Conservation (phyloP, 1,140 invertebrate species). For the Platyscapa corneri region DNA sequence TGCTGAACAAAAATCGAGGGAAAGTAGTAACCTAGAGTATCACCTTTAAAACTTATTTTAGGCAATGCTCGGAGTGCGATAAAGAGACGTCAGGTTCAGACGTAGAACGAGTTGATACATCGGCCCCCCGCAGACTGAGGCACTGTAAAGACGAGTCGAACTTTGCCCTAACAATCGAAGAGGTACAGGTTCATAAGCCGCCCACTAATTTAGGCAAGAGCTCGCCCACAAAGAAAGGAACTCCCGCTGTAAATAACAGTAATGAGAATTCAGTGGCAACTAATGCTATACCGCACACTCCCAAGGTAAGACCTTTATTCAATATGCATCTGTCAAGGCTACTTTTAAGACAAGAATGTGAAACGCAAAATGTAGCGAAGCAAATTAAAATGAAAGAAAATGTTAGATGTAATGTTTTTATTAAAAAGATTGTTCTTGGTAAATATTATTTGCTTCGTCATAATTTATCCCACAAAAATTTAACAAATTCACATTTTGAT, state of each 20-base stretch:
- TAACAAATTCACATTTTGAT: no score
- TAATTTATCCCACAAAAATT: no score
- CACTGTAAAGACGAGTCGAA: slow-evolving; percentile 79
- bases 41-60: slow-evolving; percentile 59
- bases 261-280: slow-evolving; percentile 51
- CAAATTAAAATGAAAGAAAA: no score
- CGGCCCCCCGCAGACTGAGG: slow-evolving; percentile 84
- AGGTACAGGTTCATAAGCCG: slow-evolving; percentile 44
- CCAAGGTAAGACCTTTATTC: slow-evolving; percentile 61
- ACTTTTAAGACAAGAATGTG: background rate
- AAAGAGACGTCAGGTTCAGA: slow-evolving; percentile 87
- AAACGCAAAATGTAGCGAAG: no score
- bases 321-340: background rate
- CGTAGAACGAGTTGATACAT: slow-evolving; percentile 82
- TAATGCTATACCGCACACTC: slow-evolving; percentile 62
- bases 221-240: background rate
- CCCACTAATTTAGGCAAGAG: slow-evolving; percentile 7
- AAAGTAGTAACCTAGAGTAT: no score
- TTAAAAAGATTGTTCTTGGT: no score
- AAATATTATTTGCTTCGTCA: no score
- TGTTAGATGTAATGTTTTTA: no score
- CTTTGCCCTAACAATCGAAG: slow-evolving; percentile 9
- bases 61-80: slow-evolving; percentile 93
- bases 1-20: no score
- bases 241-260: slow-evolving; percentile 28